Evolutionary conservation across 2,797 vertebrate genomes (phyloP).

Genomic region (Chloroceryle inda): DNA sequence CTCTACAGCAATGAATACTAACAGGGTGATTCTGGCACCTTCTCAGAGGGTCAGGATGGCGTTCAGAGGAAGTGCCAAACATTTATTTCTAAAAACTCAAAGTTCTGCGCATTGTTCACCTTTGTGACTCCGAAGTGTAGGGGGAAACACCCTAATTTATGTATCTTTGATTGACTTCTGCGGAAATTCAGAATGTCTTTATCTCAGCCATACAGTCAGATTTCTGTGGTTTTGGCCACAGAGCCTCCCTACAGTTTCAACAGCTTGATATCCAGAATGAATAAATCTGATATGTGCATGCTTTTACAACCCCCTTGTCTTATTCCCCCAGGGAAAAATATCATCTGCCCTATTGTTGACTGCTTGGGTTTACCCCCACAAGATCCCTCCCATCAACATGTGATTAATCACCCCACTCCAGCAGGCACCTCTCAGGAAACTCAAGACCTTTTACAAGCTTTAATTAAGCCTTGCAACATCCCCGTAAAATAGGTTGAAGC

Average conservation of each 20-base stretch:
- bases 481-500: conserved; percentile 69
- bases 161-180: conserved; percentile 39
- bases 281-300: conserved; percentile 50
- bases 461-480: conserved; percentile 73
- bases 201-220: conserved; percentile 29
- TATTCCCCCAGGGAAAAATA: conserved; percentile 30
- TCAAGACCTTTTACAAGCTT: conserved; percentile 57
- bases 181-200: conserved; percentile 53
- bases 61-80: not conserved
- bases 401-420: conserved; percentile 62
- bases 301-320: conserved; percentile 36
- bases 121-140: not conserved
- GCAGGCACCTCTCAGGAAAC: conserved; percentile 68
- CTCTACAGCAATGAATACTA: not conserved
- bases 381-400: conserved; percentile 49
- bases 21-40: not conserved
- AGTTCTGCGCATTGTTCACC: not conserved
- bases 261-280: conserved; percentile 50
- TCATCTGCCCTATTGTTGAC: conserved; percentile 54
- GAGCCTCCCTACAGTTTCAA: conserved; percentile 54
- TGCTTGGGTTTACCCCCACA: conserved; percentile 37
- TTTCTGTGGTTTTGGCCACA: conserved; percentile 62
- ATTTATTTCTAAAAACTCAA: not conserved
- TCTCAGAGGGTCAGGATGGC: not conserved
- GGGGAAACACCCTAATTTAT: conserved; percentile 29